phyloP scores from a whole-genome alignment of 1,140 invertebrate genomes.

The Gryllus bimaculatus region DNA sequence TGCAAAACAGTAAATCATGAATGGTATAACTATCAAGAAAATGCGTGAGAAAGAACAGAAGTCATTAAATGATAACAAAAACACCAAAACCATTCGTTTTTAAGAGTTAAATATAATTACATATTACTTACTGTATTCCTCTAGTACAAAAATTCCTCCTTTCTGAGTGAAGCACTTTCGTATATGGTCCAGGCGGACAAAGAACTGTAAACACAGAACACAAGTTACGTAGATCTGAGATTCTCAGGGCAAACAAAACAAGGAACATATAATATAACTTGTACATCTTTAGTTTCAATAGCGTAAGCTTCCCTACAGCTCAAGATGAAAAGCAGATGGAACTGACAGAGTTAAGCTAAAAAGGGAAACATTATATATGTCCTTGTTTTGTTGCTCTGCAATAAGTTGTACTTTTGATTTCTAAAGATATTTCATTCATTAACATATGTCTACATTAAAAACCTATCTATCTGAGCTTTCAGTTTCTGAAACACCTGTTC shows the following conservation, averaged over 20 bases:
- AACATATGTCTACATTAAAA: no score
- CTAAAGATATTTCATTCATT: no score
- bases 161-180: conserved; percentile 98
- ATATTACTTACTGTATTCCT: conserved; percentile 92
- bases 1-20: conserved; percentile 45
- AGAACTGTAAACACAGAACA: conserved; percentile 77
- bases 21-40: conserved; percentile 2
- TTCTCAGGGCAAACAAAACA: conserved; percentile 13
- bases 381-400: neutral
- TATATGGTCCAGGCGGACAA: conserved; percentile 97
- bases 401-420: no score
- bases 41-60: neutral
- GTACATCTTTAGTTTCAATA: no score
- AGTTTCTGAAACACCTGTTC: neutral
- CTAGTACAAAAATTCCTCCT: conserved; percentile 96
- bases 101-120: conserved; percentile 9
- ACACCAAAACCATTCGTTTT: no score
- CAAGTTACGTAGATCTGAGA: conserved; percentile 17
- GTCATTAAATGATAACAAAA: no score
- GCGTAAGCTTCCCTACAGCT: no score
- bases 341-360: neutral
- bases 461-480: no score
- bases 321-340: no score
- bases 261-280: conserved; percentile 22
- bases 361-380: neutral